phyloP scores from a whole-genome alignment of 2,888 invertebrate species.

The Coleophora deauratella region DNA sequence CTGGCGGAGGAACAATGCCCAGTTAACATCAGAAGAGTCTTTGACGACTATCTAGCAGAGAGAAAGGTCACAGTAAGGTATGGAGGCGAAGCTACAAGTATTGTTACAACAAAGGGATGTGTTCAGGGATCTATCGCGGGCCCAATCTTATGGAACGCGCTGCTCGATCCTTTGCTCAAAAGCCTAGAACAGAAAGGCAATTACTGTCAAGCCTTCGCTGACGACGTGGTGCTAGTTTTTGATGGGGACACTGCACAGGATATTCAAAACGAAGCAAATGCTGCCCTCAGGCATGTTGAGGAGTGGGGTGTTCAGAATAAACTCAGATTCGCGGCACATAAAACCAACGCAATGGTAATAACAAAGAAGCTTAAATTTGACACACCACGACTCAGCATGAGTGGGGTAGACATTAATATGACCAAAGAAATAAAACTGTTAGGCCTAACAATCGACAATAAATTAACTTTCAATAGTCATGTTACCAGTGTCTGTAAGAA shows the following conservation, averaged over 20 bases:
- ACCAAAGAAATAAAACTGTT: constrained; percentile 9
- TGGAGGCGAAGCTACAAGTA: background rate
- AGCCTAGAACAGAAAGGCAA: background rate
- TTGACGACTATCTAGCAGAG: constrained; percentile 5
- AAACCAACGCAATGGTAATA: constrained; percentile 10
- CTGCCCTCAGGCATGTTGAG: constrained; percentile 6
- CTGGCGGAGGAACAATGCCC: constrained; percentile 10
- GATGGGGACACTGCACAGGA: constrained; percentile 5
- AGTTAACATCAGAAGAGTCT: constrained; percentile 3
- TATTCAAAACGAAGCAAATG: constrained; percentile 6
- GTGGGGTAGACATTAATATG: constrained; percentile 4
- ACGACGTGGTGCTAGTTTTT: constrained; percentile 9
- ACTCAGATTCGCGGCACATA: constrained; percentile 10
- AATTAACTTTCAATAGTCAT: constrained; percentile 10
- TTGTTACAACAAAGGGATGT: constrained; percentile 7
- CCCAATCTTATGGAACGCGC: constrained; percentile 11
- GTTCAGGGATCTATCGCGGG: constrained; percentile 15
- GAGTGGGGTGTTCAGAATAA: constrained; percentile 11
- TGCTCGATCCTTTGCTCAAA: constrained; percentile 9
- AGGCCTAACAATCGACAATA: constrained; percentile 9
- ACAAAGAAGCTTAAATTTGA: constrained; percentile 9
- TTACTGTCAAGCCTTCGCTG: constrained; percentile 13
- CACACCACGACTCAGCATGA: constrained; percentile 11
- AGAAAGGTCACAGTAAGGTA: background rate
- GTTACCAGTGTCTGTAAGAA: constrained; percentile 6